Conservation (phyloP, 2,797 vertebrate species). For the Pipistrellus nathusii region DNA sequence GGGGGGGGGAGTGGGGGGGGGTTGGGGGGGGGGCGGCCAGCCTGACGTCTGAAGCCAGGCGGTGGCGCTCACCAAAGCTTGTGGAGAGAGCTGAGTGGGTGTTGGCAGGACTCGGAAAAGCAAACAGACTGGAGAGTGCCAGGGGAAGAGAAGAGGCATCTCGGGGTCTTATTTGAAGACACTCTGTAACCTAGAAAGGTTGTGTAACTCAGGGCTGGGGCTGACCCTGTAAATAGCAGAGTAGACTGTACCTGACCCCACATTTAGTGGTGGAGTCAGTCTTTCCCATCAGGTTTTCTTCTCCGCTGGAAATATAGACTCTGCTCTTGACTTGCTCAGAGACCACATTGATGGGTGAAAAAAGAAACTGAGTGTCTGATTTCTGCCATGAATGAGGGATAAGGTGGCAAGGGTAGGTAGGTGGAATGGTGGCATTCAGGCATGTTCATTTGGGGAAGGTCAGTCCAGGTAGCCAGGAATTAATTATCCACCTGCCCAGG, state of each 20-base stretch:
- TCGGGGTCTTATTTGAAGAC: background rate
- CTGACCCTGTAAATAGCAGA: background rate
- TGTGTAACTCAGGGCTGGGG: background rate
- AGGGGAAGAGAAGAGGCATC: background rate
- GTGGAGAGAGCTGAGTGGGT: background rate
- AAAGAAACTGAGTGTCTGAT: background rate
- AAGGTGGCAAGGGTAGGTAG: background rate
- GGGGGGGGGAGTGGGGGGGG: too few species aligned
- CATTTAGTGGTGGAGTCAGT: background rate
- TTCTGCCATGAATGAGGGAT: background rate
- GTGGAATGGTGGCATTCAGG: background rate
- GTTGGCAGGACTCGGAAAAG: background rate
- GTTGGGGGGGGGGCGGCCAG: rapidly evolving
- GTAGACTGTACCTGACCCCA: background rate
- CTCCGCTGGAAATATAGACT: background rate
- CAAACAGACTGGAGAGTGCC: background rate
- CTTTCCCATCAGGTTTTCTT: background rate
- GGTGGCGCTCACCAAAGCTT: background rate
- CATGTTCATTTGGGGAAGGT: background rate
- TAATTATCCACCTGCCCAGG: background rate
- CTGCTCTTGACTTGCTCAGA: background rate
- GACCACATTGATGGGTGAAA: background rate
- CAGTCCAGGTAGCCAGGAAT: background rate
- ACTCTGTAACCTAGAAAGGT: background rate
- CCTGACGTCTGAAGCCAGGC: background rate